phyloP scores from a whole-genome alignment of 2,797 vertebrate species.

The Alectoris magna region DNA sequence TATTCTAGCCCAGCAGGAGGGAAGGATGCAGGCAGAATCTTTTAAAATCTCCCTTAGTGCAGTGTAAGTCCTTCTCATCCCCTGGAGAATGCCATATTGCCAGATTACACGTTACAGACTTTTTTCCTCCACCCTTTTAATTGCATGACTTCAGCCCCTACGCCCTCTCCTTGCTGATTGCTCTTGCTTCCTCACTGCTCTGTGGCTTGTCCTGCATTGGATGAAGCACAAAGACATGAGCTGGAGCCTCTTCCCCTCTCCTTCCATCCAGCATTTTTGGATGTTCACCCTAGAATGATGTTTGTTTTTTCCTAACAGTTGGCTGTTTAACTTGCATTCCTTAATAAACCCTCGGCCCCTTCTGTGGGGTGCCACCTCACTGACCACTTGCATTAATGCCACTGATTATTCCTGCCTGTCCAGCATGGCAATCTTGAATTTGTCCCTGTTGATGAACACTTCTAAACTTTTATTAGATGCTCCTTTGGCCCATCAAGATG shows the following conservation, averaged over 20 bases:
- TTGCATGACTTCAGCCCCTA: background rate
- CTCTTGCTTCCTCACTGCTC: background rate
- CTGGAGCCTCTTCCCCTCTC: background rate
- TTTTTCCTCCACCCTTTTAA: background rate
- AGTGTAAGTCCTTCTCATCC: background rate
- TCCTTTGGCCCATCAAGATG: background rate
- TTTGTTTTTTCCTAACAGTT: background rate
- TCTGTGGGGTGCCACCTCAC: background rate
- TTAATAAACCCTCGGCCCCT: background rate
- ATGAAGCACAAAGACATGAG: accelerated
- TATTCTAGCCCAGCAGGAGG: background rate
- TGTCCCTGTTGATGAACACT: background rate
- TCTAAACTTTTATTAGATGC: too few relatives aligned
- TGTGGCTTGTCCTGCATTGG: accelerated
- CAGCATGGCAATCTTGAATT: accelerated
- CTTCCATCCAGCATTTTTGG: background rate
- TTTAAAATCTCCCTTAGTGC: background rate
- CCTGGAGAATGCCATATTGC: background rate
- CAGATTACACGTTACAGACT: accelerated
- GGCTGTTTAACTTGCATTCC: background rate
- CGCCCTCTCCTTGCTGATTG: background rate
- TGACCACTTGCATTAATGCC: accelerated
- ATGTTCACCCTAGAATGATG: background rate
- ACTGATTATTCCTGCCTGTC: background rate
- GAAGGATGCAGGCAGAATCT: background rate